Evolutionary conservation across 2,888 invertebrate genomes (phyloP).

Genomic region (Dicroscelio sp.): DNA sequence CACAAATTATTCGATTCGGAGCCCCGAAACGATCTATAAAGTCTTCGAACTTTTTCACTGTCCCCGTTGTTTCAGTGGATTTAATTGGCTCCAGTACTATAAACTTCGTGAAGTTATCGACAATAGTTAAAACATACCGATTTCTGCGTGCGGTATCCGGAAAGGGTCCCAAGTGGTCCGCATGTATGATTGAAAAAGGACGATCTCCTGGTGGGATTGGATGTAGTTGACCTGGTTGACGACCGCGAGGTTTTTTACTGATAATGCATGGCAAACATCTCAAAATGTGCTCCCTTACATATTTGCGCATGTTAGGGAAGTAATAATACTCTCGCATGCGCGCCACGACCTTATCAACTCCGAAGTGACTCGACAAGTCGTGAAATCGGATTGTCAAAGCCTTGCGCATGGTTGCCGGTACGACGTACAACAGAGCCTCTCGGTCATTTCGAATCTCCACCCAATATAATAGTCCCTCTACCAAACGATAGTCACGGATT

Average conservation of each 20-base stretch:
- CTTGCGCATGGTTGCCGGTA: neutral
- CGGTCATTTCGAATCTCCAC: neutral
- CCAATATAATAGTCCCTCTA: neutral
- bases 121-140: neutral
- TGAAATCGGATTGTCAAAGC: neutral
- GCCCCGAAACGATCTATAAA: neutral
- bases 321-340: slow-evolving; percentile 11
- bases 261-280: slow-evolving; percentile 12
- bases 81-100: neutral
- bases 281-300: slow-evolving; percentile 4
- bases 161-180: neutral
- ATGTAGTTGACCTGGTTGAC: neutral
- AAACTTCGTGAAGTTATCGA: slow-evolving; percentile 6
- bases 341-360: neutral
- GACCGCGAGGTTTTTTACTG: neutral
- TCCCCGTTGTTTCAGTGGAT: neutral
- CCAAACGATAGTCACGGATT: neutral
- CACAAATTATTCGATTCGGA: slow-evolving; percentile 25
- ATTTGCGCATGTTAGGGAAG: slow-evolving; percentile 22
- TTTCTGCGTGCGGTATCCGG: neutral
- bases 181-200: neutral
- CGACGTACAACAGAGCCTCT: neutral
- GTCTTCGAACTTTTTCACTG: neutral
- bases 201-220: neutral
- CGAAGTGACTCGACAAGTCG: neutral